Percentiles rank a stretch among this genome's conserved stretches.
Evolutionary conservation across 2,888 invertebrate species (phyloP).

Genomic region (Carpatolechia fugitivella): DNA sequence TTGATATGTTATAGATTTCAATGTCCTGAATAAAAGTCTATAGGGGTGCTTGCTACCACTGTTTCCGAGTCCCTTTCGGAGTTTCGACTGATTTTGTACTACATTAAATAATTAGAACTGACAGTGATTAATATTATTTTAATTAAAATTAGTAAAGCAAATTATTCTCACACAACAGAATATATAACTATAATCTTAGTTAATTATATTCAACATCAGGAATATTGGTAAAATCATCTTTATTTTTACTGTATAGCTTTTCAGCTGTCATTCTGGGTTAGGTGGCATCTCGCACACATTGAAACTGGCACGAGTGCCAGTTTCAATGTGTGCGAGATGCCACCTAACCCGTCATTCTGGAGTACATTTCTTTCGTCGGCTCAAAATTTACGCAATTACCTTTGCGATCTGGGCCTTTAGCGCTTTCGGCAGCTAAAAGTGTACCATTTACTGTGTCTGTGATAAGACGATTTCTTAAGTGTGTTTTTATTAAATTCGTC

Average conservation of each 20-base stretch:
- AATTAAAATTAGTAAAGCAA: background rate
- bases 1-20: background rate
- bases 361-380: conserved; percentile 15
- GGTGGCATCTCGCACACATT: too few relatives aligned
- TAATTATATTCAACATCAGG: background rate
- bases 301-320: too few relatives aligned
- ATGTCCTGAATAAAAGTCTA: background rate
- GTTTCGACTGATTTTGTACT: too few relatives aligned
- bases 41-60: too few relatives aligned
- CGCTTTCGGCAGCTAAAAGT: conserved; percentile 19
- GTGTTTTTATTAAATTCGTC: conserved; percentile 14
- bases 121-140: background rate
- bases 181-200: background rate
- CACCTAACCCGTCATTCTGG: too few relatives aligned
- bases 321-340: too few relatives aligned
- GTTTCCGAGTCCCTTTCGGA: too few relatives aligned
- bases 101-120: too few relatives aligned
- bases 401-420: conserved; percentile 15
- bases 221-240: background rate
- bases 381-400: conserved; percentile 18
- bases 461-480: conserved; percentile 16
- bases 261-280: conserved; percentile 15
- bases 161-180: background rate
- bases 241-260: conserved; percentile 12
- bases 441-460: conserved; percentile 18